Base-by-base conservation (phyloP, 2,113 vertebrate species). In the Oryzias celebensis region DNA sequence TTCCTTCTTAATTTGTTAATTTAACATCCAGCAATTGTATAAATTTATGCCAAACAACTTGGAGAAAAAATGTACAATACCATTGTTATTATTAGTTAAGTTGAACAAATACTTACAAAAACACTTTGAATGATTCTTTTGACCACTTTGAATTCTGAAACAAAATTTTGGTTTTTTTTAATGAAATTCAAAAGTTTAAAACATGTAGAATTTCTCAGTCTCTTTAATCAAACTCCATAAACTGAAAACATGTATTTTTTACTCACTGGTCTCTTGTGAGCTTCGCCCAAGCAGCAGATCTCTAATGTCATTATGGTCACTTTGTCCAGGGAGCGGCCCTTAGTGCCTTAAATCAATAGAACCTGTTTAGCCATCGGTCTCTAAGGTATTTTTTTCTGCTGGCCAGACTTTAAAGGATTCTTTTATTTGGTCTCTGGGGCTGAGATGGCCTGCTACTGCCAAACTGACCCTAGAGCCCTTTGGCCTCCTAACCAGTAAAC, bases 221-320 rank as follows among this genome's bases (percentile, higher is more conserved):
- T 10, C 16, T 48, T 58, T 52, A 52, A 55, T 5, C 26, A 51
- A 51, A 67, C 3, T 48, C 48, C 36, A 60, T 52, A 36, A 45
- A 28, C 5, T 53, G 52, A 72, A 55, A 73, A 53, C 41, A 53
- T 49, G 31, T 49, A 28, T 68, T 73, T 70, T 77, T 79, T 73
- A 77, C 54, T 62, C 71, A 12, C 31, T 16, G 17, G 64, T 78
- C 80, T 74, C 80, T 24, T 22, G 65, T 74, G 82, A 79, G 67
- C 66, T 49, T 49, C 17, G 51, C 75, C 43, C 73, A 66, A 83
- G 72, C 62, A 55, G 51, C 66, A 62, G 86, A 70, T 84, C 86
- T 88, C 85, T 82, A 73, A 84, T 88, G 80, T 82, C 83, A 85
- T 90, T 90, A 89, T 77, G 89, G 89, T 89, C 88, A 91, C 84